Percentiles rank a stretch among this genome's conserved stretches.
phyloP scores from a whole-genome alignment of 2,113 vertebrate species.

The Connochaetes taurinus region DNA sequence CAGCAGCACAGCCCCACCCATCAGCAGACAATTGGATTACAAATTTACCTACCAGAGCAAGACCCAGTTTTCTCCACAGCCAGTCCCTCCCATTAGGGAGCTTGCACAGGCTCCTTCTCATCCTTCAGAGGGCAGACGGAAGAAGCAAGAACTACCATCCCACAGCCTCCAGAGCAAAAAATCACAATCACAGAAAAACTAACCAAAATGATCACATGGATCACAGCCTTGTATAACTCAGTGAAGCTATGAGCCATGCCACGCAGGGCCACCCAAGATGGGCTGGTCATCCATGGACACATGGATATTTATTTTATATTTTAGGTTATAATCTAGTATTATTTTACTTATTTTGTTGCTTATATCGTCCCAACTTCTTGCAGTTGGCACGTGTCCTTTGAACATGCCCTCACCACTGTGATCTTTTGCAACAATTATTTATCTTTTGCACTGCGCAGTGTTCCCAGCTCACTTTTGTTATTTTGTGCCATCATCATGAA shows the following conservation, averaged over 20 bases:
- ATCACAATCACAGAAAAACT: background rate
- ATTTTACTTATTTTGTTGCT: background rate
- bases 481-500: background rate
- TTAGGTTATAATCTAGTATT: background rate
- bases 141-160: background rate
- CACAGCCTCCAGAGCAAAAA: background rate
- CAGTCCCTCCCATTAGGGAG: background rate
- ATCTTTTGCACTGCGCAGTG: background rate
- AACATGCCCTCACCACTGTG: background rate
- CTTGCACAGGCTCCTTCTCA: background rate
- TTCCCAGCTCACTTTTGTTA: background rate
- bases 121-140: background rate
- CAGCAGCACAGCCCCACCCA: background rate
- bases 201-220: background rate
- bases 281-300: background rate
- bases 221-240: background rate
- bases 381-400: background rate
- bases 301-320: background rate
- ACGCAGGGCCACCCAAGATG: background rate
- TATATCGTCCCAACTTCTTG: background rate
- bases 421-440: background rate
- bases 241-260: background rate
- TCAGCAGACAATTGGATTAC: background rate
- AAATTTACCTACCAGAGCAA: background rate
- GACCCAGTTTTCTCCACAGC: background rate